Evolutionary conservation across 2,888 invertebrate species (phyloP).

Genomic region (Nezara viridula): DNA sequence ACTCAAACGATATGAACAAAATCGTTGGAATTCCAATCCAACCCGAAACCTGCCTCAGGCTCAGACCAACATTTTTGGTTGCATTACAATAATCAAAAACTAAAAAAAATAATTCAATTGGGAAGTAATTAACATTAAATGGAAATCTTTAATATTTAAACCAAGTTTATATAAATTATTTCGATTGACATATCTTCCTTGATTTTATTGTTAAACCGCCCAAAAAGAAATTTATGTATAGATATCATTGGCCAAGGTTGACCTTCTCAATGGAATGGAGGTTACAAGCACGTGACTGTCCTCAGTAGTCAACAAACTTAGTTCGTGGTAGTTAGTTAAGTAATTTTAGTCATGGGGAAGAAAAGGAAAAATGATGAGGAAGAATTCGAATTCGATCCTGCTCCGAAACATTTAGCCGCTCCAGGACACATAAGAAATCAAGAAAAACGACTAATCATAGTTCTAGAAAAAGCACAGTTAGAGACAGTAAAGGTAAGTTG

Average conservation of each 20-base stretch:
- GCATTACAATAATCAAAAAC: conserved; percentile 36
- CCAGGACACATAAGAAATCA: conserved; percentile 84
- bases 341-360: conserved; percentile 69
- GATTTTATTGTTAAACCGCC: background rate
- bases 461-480: conserved; percentile 93
- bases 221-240: background rate
- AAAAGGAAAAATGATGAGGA: conserved; percentile 74
- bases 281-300: conserved; percentile 34
- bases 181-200: background rate
- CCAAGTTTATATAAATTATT: background rate
- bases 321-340: background rate
- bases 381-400: conserved; percentile 82
- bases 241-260: conserved; percentile 59
- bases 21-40: conserved; percentile 63
- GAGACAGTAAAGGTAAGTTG: conserved; percentile 91
- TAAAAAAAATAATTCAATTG: background rate
- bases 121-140: background rate
- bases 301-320: background rate
- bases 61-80: conserved; percentile 61
- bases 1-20: conserved; percentile 60
- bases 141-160: background rate
- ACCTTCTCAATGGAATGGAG: conserved; percentile 51
- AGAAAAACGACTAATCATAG: conserved; percentile 91
- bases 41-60: conserved; percentile 61
- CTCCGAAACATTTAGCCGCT: conserved; percentile 80